Percentiles rank a stretch among this genome's conserved stretches.
Evolutionary conservation across 35 echinoderm and acorn worm genomes (phyloP).

Genomic region (Amphiura filiformis): DNA sequence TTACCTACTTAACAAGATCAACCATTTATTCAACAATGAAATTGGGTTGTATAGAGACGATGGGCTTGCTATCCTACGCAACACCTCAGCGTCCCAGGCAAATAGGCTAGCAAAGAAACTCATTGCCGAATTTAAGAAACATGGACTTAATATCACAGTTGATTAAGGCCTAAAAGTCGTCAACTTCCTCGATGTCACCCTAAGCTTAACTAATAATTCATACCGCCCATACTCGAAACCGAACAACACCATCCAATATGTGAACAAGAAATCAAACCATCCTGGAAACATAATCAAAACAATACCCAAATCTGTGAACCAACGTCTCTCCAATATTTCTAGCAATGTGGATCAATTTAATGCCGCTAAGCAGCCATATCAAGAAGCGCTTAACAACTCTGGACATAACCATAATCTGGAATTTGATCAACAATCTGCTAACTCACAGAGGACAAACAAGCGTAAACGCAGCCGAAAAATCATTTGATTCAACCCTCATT

Average conservation of each 20-base stretch:
- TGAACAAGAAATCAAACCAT: not conserved
- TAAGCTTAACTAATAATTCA: not conserved
- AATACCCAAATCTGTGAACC: constrained; percentile 10
- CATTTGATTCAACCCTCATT: constrained; percentile 20
- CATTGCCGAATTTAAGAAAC: constrained; percentile 6
- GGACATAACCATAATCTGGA: not conserved
- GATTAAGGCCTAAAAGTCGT: constrained; percentile 16
- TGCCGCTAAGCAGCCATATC: not conserved
- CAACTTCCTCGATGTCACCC: constrained; percentile 18
- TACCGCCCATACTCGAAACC: constrained; percentile 34
- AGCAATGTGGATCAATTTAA: not conserved
- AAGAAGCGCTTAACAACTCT: not conserved
- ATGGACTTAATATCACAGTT: constrained; percentile 22
- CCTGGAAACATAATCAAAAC: not conserved
- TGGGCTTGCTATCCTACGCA: constrained; percentile 25
- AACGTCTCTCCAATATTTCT: constrained; percentile 4
- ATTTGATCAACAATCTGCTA: not conserved
- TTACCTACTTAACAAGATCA: constrained; percentile 9
- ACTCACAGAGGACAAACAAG: not conserved
- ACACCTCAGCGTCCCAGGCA: not conserved
- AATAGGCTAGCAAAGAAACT: constrained; percentile 28
- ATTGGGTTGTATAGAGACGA: constrained; percentile 46
- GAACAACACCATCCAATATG: constrained; percentile 22
- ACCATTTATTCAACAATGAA: not conserved
- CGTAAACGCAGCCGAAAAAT: constrained; percentile 4